These are phyloP conservation scores for Epinephelus coioides DNA, from an alignment of 2,797 vertebrate species.

Conservation along the genomic window DNA sequence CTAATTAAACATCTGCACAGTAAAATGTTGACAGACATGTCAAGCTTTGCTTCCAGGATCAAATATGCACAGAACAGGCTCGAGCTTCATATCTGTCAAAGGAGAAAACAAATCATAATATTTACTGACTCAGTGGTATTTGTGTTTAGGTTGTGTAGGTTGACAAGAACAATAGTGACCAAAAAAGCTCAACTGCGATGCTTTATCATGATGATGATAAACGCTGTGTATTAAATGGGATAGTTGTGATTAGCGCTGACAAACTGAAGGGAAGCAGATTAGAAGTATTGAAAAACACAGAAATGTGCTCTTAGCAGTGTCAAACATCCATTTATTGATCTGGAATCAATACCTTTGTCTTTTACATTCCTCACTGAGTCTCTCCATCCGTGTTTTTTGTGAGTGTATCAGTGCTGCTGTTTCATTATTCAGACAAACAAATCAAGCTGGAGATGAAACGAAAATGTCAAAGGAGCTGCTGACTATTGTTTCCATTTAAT, in stretches of 20 bases:
- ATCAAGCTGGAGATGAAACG: constrained; percentile 25
- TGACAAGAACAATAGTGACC: background rate
- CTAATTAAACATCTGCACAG: background rate
- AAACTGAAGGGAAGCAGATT: background rate
- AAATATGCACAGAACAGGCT: background rate
- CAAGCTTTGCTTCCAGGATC: background rate
- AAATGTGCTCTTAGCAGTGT: constrained; percentile 6
- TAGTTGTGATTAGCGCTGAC: constrained; percentile 8
- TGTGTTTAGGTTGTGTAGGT: background rate
- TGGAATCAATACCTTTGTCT: constrained; percentile 28
- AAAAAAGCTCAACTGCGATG: background rate
- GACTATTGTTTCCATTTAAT: constrained; percentile 33
- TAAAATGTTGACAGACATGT: background rate
- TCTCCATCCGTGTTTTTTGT: constrained; percentile 13
- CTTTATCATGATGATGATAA: constrained; percentile 1
- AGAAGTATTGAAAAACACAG: background rate
- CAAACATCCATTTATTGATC: constrained; percentile 29
- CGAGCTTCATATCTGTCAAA: background rate
- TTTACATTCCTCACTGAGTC: background rate
- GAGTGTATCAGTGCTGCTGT: background rate
- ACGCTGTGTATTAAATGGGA: background rate
- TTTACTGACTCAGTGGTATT: background rate
- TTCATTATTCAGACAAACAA: constrained; percentile 25
- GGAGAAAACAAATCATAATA: background rate
- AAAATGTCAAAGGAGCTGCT: constrained; percentile 35